These are phyloP conservation scores for Vireo griseus DNA, from an alignment of 2,797 vertebrate species.

Conservation along the genomic window DNA sequence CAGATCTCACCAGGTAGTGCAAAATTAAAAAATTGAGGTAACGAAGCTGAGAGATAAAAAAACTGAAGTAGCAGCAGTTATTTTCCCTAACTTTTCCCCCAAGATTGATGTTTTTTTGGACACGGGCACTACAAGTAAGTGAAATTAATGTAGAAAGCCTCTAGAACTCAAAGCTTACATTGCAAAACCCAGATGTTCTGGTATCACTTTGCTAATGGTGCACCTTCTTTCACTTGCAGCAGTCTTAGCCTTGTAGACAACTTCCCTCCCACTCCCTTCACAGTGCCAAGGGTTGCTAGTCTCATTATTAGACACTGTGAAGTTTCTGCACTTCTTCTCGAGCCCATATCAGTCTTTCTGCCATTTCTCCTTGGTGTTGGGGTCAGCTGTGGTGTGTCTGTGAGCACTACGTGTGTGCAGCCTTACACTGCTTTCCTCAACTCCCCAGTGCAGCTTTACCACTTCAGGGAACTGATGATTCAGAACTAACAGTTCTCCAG, in stretches of 20 bases:
- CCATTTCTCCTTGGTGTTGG: not conserved
- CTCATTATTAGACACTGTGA: not conserved
- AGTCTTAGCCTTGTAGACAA: not conserved
- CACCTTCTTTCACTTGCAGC: not conserved
- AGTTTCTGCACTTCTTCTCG: not conserved
- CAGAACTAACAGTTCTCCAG: not conserved
- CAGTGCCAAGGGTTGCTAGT: not conserved
- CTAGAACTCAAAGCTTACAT: not conserved
- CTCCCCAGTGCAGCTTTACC: not conserved
- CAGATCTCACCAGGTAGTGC: not conserved
- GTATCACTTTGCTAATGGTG: not conserved
- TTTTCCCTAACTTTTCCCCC: not conserved
- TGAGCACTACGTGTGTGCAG: not conserved
- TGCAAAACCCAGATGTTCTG: not conserved
- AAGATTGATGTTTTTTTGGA: not conserved
- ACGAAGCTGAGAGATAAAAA: not conserved
- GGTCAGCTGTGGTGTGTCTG: not conserved
- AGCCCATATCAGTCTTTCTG: not conserved
- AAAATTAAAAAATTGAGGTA: not conserved
- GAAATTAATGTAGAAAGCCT: not conserved
- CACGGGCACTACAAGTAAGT: not conserved
- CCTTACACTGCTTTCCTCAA: not conserved
- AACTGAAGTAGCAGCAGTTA: not conserved
- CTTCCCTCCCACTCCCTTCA: not conserved
- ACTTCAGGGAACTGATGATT: not conserved